A percentile compares a stretch with the other conserved stretches of the same genome.
These are phyloP conservation scores for Lampris incognitus DNA, from an alignment of 2,113 vertebrate species.

Conservation along the genomic window DNA sequence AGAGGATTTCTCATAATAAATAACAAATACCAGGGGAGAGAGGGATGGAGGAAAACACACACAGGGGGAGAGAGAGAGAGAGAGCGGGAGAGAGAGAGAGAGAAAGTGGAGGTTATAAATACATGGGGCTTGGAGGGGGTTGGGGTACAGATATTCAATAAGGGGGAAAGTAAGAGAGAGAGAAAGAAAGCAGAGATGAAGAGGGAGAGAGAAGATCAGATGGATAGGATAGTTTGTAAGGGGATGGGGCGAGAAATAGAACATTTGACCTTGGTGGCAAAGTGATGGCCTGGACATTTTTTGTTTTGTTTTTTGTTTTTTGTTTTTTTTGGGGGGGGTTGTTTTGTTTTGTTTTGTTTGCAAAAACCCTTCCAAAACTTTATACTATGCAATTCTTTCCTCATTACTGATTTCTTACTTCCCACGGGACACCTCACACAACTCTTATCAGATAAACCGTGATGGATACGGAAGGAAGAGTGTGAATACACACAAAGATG, in stretches of 20 bases:
- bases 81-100: constrained; percentile 1
- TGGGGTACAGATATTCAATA: too few relatives aligned
- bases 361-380: too few relatives aligned
- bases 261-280: constrained; percentile 17
- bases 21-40: constrained; percentile 13
- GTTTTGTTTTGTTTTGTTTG: too few relatives aligned
- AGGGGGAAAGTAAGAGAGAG: not conserved
- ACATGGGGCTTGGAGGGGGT: too few relatives aligned
- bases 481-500: constrained; percentile 9
- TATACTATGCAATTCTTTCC: too few relatives aligned
- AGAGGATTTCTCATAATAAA: not conserved
- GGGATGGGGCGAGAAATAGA: too few relatives aligned
- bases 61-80: not conserved
- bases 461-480: not conserved
- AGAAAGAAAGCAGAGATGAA: not conserved
- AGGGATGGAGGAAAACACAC: not conserved
- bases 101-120: not conserved
- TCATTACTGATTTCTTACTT: not conserved
- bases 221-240: too few relatives aligned
- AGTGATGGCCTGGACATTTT: not conserved
- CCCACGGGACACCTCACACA: constrained; percentile 3
- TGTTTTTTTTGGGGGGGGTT: too few relatives aligned
- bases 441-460: constrained; percentile 2
- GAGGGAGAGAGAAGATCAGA: not conserved
- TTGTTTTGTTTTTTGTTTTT: too few relatives aligned